A percentile compares a stretch with the other conserved stretches of the same genome.
These are phyloP conservation scores for Chrysemys picta DNA, from an alignment of 2,113 vertebrate genomes.

Conservation along the genomic window DNA sequence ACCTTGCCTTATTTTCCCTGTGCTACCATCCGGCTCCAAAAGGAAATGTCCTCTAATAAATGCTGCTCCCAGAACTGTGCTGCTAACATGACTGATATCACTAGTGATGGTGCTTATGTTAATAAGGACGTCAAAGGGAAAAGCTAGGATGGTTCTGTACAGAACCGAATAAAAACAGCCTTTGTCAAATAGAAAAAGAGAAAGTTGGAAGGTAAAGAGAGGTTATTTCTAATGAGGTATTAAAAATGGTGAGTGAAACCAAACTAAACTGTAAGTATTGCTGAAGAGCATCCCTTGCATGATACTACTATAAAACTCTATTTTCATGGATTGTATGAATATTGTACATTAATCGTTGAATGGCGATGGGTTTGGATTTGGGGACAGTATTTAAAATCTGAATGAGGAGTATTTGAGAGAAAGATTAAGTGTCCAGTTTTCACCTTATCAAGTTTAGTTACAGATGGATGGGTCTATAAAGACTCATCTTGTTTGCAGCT, in stretches of 20 bases:
- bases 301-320: not conserved
- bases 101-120: not conserved
- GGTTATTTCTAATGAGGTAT: not conserved
- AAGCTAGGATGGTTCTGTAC: conserved; percentile 6
- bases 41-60: not conserved
- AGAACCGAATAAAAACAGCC: not conserved
- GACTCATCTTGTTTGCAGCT: not conserved
- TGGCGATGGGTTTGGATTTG: not conserved
- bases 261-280: not conserved
- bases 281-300: not conserved
- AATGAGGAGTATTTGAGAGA: not conserved
- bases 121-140: conserved; percentile 18
- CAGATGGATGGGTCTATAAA: not conserved
- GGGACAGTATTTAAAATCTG: conserved; percentile 7
- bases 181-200: not conserved
- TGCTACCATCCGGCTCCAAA: not conserved
- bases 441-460: not conserved
- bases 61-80: not conserved
- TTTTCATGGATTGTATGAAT: not conserved
- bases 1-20: not conserved
- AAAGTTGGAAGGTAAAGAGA: not conserved
- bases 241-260: not conserved
- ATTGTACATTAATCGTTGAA: not conserved
- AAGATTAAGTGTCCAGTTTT: not conserved
- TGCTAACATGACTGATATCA: not conserved